Evolutionary conservation across 2,113 vertebrate genomes (phyloP).

Genomic region (Ahaetulla prasina): DNA sequence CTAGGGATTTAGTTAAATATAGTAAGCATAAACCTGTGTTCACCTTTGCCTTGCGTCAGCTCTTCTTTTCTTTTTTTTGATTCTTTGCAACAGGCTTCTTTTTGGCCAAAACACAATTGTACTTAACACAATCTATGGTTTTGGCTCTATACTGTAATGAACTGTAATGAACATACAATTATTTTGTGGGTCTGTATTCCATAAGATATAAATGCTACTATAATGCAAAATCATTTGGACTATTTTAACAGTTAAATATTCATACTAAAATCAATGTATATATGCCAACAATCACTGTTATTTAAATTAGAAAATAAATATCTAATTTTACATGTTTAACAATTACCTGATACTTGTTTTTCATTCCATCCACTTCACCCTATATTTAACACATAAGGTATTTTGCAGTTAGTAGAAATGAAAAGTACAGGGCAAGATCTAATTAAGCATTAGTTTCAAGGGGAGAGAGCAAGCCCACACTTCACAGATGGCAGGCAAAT

Average conservation of each 20-base stretch:
- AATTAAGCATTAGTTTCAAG: slow-evolving; percentile 18
- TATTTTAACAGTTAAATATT: slow-evolving; percentile 1
- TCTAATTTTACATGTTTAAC: slow-evolving; percentile 25
- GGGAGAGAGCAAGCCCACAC: slow-evolving; percentile 8
- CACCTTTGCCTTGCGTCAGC: background rate
- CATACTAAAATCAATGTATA: slow-evolving; percentile 2
- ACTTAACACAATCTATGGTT: background rate
- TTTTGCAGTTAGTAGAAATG: slow-evolving; percentile 34
- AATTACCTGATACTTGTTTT: slow-evolving; percentile 37
- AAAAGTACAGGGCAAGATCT: slow-evolving; percentile 21
- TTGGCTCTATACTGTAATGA: background rate
- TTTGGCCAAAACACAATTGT: background rate
- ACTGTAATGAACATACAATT: background rate
- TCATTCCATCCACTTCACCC: slow-evolving; percentile 35
- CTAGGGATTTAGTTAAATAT: background rate
- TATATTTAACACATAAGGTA: slow-evolving; percentile 38
- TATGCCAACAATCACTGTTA: slow-evolving; percentile 7
- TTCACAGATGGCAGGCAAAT: background rate
- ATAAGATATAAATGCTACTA: background rate
- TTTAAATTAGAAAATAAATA: slow-evolving; percentile 2
- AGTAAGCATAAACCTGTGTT: background rate
- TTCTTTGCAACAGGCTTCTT: background rate
- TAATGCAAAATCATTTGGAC: slow-evolving; percentile 5
- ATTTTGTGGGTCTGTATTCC: background rate
- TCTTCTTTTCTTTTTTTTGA: background rate